A percentile compares a stretch with the other conserved stretches of the same genome.
Evolutionary conservation across 2,797 vertebrate species (phyloP).

Genomic region (Clarias fuscus): DNA sequence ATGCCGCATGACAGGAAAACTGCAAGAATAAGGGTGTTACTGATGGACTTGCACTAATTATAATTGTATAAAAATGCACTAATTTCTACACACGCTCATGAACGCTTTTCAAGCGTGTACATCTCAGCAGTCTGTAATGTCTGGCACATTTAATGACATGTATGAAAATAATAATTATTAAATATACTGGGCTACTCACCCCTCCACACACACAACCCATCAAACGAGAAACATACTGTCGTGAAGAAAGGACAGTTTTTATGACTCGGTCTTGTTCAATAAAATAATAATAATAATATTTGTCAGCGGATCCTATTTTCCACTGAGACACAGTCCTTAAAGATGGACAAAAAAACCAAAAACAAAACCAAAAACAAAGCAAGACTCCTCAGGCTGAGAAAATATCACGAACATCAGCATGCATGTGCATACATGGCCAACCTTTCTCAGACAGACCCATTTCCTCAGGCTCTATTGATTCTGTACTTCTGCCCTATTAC

Average conservation of each 20-base stretch:
- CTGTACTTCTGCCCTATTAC: constrained; percentile 18
- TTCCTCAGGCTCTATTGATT: constrained; percentile 36
- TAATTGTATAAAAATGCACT: too few relatives aligned
- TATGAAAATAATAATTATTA: not conserved
- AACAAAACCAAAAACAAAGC: not conserved
- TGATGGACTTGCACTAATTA: not conserved
- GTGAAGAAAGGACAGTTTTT: not conserved
- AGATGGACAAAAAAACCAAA: not conserved
- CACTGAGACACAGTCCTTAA: not conserved
- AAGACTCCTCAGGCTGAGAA: not conserved
- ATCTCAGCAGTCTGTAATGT: not conserved
- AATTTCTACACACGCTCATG: not conserved
- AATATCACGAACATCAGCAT: not conserved
- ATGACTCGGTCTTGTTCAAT: too few relatives aligned
- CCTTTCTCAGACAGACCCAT: constrained; percentile 16
- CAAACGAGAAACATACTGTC: not conserved
- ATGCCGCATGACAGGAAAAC: not conserved
- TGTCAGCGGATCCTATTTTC: not conserved
- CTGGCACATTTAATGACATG: not conserved
- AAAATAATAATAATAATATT: not conserved
- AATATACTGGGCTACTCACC: not conserved
- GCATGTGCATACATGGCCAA: not conserved
- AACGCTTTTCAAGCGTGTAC: not conserved
- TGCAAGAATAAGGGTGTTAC: not conserved
- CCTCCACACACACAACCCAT: not conserved